These are phyloP conservation scores for Spilosoma lubricipeda DNA, from an alignment of 2,888 invertebrate genomes.

Conservation along the genomic window DNA sequence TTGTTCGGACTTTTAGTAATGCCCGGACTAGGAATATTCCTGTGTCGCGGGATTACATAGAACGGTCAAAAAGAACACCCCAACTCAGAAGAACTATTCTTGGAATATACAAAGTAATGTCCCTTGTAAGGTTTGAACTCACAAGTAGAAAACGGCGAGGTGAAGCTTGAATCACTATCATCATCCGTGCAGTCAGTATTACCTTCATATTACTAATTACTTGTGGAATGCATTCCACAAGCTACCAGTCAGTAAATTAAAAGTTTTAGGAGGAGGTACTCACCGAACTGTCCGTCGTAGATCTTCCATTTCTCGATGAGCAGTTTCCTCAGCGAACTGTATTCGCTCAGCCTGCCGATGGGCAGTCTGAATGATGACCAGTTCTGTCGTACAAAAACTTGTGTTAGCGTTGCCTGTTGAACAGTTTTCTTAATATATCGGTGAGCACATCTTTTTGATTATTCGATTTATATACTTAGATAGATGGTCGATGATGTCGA, in stretches of 20 bases:
- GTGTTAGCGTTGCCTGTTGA: constrained; percentile 10
- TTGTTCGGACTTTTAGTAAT: too few species aligned
- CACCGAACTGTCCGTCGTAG: constrained; percentile 97
- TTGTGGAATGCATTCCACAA: constrained; percentile 2
- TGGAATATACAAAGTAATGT: too few species aligned
- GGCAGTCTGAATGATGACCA: constrained; percentile 94
- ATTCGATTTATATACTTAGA: not conserved
- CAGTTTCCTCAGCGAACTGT: constrained; percentile 97
- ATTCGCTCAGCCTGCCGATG: constrained; percentile 98
- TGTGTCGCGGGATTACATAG: too few species aligned
- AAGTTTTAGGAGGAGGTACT: constrained; percentile 58
- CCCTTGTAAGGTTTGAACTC: too few species aligned
- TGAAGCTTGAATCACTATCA: too few species aligned
- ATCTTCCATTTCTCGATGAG: constrained; percentile 98
- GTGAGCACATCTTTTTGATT: not conserved
- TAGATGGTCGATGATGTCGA: constrained; percentile 1
- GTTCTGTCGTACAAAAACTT: constrained; percentile 61
- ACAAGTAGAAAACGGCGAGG: too few species aligned
- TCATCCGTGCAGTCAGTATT: too few species aligned
- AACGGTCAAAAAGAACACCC: too few species aligned
- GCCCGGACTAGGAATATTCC: too few species aligned
- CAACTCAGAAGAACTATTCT: too few species aligned
- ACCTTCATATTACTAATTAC: not conserved
- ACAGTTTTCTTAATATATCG: not conserved
- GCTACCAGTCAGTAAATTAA: too few species aligned